Percentiles rank a stretch among this genome's conserved stretches.
Evolutionary conservation across 2,113 vertebrate species (phyloP).

Genomic region (Menura novaehollandiae): DNA sequence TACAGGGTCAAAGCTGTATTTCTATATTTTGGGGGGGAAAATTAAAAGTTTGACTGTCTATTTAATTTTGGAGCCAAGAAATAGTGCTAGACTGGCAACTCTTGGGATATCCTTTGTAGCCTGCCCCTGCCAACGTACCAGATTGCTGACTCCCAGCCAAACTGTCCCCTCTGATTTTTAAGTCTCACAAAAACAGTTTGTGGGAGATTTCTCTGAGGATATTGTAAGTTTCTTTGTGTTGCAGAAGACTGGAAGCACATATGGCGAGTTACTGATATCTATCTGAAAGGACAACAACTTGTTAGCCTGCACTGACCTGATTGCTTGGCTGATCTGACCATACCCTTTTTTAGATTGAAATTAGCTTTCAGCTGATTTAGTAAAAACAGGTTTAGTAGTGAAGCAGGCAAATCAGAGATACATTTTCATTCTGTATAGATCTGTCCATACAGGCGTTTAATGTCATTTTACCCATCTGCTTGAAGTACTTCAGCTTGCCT

Average conservation of each 20-base stretch:
- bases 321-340: slow-evolving; percentile 29
- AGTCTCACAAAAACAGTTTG: slow-evolving; percentile 21
- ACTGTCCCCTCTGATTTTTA: slow-evolving; percentile 43
- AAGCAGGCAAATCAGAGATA: not conserved
- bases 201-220: slow-evolving; percentile 8
- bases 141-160: slow-evolving; percentile 33
- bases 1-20: not conserved
- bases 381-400: slow-evolving; percentile 2
- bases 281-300: not conserved
- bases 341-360: slow-evolving; percentile 9
- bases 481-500: not conserved
- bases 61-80: slow-evolving; percentile 7
- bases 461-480: not conserved
- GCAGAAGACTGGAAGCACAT: not conserved
- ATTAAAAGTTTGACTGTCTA: not conserved
- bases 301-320: not conserved
- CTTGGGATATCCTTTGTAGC: slow-evolving; percentile 28
- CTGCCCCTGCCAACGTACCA: not conserved
- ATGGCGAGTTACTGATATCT: not conserved
- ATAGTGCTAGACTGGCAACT: slow-evolving; percentile 7
- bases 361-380: slow-evolving; percentile 19
- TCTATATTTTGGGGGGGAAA: not conserved
- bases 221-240: not conserved
- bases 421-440: not conserved
- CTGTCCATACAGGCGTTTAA: not conserved